These are phyloP conservation scores for Colletes gigas DNA, from an alignment of 1,140 invertebrate species.

Conservation along the genomic window DNA sequence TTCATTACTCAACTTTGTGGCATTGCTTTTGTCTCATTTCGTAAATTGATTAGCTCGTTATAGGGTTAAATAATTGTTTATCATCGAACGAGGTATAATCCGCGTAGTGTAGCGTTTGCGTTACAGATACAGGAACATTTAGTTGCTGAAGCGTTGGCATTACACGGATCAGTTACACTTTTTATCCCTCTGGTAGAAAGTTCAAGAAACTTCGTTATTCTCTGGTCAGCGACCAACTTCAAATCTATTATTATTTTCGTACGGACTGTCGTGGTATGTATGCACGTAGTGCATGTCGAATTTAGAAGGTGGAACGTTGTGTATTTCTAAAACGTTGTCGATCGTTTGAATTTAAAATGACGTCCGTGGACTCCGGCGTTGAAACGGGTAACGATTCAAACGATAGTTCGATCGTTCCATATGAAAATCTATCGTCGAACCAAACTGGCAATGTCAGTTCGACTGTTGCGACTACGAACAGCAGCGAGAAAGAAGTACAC, in stretches of 20 bases:
- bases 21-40: too few relatives aligned
- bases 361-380: constrained; percentile 83
- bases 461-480: background rate
- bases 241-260: constrained; percentile 19
- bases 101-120: too few relatives aligned
- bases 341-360: constrained; percentile 65
- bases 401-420: constrained; percentile 79
- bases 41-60: too few relatives aligned
- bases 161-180: too few relatives aligned
- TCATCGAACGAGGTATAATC: too few relatives aligned
- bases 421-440: constrained; percentile 3
- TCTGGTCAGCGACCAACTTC: background rate
- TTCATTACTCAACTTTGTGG: too few relatives aligned
- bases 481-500: background rate
- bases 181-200: background rate
- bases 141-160: too few relatives aligned
- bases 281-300: background rate
- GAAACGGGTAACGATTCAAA: constrained; percentile 86
- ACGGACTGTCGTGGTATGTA: background rate
- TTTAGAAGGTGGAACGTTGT: background rate
- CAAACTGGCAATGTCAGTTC: constrained; percentile 20
- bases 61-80: too few relatives aligned
- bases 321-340: background rate
- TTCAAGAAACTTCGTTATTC: background rate
- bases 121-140: too few relatives aligned